Evolutionary conservation across 2,888 invertebrate genomes (phyloP), one percentile per base, ranked within the genome.

Genomic region (Yponomeuta malinellus): DNA sequence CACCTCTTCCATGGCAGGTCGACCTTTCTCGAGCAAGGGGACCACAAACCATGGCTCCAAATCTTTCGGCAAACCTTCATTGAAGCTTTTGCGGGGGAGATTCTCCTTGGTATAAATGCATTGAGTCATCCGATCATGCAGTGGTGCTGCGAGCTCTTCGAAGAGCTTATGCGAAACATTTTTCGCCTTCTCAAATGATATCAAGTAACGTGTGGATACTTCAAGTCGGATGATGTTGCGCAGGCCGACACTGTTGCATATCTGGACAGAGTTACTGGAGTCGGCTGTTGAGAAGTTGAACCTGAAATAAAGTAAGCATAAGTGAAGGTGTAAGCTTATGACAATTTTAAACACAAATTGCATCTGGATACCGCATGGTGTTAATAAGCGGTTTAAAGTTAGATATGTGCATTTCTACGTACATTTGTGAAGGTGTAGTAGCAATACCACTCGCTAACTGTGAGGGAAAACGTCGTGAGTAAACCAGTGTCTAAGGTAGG

Each of bases 191-290:
- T 79, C 75, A 76, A 94, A 94, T 66, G 89, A 88, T 71, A 97
- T 90, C 33, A 95, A 90, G 86, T 98, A 98, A 76, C 97, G 93
- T 5, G 94, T 95, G 0, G 97, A 96, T 59, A 94, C 93, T 89
- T 99, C 99, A 71, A 99, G 91, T 71, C 99, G 94, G 4, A 90
- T 93, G 5, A 99, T 93, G 83, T 95, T 94, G 64, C 89, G 87
- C 52, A 98, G 87, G 2, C 97, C 96, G 67, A 98, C 94, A 77
- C 97, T 96, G 75, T 95, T 95, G 83, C 98, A 98, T 76, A 99
- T 98, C 71, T 98, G 98, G 1, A 99, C 97, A 48, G 98, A 97
- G 89, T 99, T 99, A 76, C 98, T 98, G 0, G 98, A 98, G 84
- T 97, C 97, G 0, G 99, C 96, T 63, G 99, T 99, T 23, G 98